Conservation (phyloP, 2,797 vertebrate genomes). For the Crenichthys baileyi region DNA sequence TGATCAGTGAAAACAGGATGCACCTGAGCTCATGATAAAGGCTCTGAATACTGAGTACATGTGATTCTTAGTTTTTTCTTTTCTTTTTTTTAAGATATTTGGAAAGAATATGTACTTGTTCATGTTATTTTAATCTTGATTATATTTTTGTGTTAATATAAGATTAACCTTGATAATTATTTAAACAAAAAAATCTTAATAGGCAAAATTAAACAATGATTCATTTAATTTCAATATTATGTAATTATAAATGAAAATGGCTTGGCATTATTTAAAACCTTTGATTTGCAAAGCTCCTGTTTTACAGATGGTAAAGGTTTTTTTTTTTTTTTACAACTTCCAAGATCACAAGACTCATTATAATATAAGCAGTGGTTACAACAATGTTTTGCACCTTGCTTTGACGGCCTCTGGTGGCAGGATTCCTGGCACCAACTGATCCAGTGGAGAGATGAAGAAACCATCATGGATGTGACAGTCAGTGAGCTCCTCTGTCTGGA, state of each 20-base stretch:
- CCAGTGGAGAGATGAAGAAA: conserved; percentile 93
- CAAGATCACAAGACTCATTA: not conserved
- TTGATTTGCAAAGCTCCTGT: not conserved
- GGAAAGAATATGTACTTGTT: too few relatives aligned
- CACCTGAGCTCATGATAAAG: not conserved
- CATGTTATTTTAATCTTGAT: too few relatives aligned
- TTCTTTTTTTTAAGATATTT: too few relatives aligned
- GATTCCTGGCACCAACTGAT: conserved; percentile 91
- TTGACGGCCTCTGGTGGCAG: conserved; percentile 90
- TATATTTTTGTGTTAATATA: too few relatives aligned
- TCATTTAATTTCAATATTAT: not conserved
- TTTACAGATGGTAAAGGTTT: not conserved
- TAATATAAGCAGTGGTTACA: too few relatives aligned
- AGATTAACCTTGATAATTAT: not conserved
- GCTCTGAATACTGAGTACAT: too few relatives aligned
- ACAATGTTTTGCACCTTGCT: conserved; percentile 84
- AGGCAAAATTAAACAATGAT: not conserved
- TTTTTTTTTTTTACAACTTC: not conserved
- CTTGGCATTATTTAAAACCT: not conserved
- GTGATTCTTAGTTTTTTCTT: too few relatives aligned
- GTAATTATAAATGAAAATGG: not conserved
- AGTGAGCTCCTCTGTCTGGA: conserved; percentile 88
- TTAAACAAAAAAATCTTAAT: not conserved
- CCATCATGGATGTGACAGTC: conserved; percentile 94
- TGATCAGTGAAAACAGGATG: not conserved